Evolutionary conservation across 2,888 invertebrate species (phyloP).

Genomic region (Megastigmus dorsalis): DNA sequence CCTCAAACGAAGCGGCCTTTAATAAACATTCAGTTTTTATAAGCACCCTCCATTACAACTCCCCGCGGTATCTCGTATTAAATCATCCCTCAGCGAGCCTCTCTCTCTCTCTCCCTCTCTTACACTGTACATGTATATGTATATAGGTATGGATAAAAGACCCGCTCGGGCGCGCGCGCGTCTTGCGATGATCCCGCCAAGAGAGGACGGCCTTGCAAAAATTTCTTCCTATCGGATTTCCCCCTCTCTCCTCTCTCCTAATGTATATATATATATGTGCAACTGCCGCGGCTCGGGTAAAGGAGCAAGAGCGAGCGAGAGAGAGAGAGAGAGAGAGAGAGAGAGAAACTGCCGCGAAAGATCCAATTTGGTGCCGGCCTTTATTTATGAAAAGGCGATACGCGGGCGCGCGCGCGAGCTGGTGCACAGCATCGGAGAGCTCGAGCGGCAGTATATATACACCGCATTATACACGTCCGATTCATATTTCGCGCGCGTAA

Average conservation of each 20-base stretch:
- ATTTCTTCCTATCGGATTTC: slow-evolving; percentile 25
- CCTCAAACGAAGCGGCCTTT: slow-evolving; percentile 44
- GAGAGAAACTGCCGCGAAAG: slow-evolving; percentile 35
- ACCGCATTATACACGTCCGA: slow-evolving; percentile 23
- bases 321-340: no score
- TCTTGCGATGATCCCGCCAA: not conserved
- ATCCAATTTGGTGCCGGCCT: slow-evolving; percentile 54
- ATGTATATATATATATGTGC: slow-evolving; percentile 13
- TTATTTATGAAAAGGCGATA: slow-evolving; percentile 53
- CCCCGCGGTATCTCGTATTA: slow-evolving; percentile 53
- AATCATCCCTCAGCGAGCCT: slow-evolving; percentile 38
- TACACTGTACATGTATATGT: not conserved
- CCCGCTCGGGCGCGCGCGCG: not conserved
- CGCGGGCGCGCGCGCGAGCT: slow-evolving; percentile 3
- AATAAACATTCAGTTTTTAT: slow-evolving; percentile 50
- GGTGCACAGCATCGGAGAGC: no score
- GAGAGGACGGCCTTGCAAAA: not conserved
- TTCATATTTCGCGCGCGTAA: slow-evolving; percentile 49
- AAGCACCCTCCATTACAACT: slow-evolving; percentile 51
- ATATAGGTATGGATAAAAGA: no score
- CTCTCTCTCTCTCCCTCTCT: slow-evolving; percentile 25
- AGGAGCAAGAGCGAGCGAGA: no score
- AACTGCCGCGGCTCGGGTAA: no score
- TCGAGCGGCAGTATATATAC: no score
- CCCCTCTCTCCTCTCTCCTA: not conserved